Conservation (phyloP, 2,113 vertebrate species). For the Brachypodius melanocephalos region DNA sequence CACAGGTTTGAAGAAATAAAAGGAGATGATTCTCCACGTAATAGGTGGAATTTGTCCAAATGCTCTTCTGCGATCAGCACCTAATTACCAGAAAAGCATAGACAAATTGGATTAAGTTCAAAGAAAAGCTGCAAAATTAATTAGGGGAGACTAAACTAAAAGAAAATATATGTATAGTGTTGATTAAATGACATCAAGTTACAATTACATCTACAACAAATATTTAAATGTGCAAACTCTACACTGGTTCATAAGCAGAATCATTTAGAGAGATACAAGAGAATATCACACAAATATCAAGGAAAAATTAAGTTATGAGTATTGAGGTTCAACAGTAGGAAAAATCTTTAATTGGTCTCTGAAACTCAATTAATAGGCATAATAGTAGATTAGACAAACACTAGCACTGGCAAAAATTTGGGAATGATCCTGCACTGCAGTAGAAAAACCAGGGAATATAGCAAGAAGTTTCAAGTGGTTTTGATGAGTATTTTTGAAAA, state of each 20-base stretch:
- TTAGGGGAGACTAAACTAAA: background rate
- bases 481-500: background rate
- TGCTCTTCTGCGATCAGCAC: background rate
- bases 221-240: background rate
- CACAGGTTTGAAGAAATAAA: background rate
- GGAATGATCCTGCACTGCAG: background rate
- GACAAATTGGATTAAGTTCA: slow-evolving; percentile 27
- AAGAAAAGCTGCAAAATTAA: slow-evolving; percentile 34
- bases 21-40: background rate
- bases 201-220: background rate
- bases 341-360: background rate
- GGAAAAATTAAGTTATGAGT: background rate
- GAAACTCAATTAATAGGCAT: background rate
- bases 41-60: slow-evolving; percentile 17
- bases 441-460: background rate
- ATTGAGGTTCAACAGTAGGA: background rate
- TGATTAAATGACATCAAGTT: background rate
- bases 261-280: background rate
- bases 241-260: background rate
- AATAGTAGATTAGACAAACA: background rate
- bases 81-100: slow-evolving; percentile 2
- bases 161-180: background rate
- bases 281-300: background rate
- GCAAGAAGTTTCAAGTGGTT: background rate
- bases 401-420: background rate